phyloP scores from a whole-genome alignment of 2,113 vertebrate species.

The Amia ocellicauda region DNA sequence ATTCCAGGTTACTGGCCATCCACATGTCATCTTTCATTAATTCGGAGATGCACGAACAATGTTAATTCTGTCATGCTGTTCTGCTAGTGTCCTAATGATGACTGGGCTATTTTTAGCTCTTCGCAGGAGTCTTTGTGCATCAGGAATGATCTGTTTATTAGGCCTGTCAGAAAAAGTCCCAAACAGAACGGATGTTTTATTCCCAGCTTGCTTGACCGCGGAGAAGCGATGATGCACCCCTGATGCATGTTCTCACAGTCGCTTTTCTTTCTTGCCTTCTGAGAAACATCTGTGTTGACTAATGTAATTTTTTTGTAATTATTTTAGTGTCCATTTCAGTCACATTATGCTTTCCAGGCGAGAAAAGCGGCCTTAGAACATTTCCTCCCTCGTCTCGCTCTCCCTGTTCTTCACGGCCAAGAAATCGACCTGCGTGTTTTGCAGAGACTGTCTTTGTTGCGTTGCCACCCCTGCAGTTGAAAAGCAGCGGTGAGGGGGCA shows the following conservation, averaged over 20 bases:
- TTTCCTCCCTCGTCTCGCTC: too few relatives aligned
- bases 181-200: background rate
- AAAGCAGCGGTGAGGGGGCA: background rate
- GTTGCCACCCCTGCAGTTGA: background rate
- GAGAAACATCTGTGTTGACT: conserved; percentile 5
- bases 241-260: background rate
- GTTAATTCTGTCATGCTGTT: background rate
- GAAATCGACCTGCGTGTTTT: conserved; percentile 1
- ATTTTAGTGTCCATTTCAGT: background rate
- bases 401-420: background rate
- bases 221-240: background rate
- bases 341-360: background rate
- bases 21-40: conserved; percentile 34
- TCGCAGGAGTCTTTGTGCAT: background rate
- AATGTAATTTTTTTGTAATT: conserved; percentile 5
- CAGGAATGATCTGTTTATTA: background rate
- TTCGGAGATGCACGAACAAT: conserved; percentile 7
- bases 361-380: too few relatives aligned
- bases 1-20: conserved; percentile 25
- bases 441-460: background rate
- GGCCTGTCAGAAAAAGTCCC: background rate
- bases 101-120: background rate
- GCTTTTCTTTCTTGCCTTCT: too few relatives aligned
- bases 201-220: background rate
- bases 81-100: background rate